phyloP scores from a whole-genome alignment of 1,140 invertebrate genomes.

The Rhopalosiphum padi region DNA sequence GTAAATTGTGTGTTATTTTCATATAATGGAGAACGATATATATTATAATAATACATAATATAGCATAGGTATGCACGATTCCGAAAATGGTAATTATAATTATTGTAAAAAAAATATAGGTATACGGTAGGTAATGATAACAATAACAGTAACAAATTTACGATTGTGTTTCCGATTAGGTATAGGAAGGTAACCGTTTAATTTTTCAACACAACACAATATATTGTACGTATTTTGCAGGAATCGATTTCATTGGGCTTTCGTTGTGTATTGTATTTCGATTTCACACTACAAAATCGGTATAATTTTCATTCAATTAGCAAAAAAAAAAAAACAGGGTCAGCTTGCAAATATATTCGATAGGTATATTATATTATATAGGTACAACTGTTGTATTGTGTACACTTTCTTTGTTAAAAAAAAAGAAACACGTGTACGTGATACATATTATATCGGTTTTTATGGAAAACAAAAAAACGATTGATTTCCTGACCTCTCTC shows the following conservation, averaged over 20 bases:
- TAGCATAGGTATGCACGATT: no score
- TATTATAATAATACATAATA: no score
- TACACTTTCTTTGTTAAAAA: constrained; percentile 8
- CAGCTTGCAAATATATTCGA: background rate
- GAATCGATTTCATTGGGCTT: constrained; percentile 17
- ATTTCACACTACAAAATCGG: constrained; percentile 35
- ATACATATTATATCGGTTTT: background rate
- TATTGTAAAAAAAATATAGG: no score
- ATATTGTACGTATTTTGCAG: background rate
- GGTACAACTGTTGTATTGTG: background rate
- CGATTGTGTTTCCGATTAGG: background rate
- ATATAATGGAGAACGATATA: no score
- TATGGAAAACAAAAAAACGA: background rate
- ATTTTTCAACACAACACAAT: background rate
- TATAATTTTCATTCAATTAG: constrained; percentile 22
- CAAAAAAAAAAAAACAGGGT: constrained; percentile 18
- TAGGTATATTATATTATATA: background rate
- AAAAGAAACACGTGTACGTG: constrained; percentile 20
- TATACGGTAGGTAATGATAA: background rate
- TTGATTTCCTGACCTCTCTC: background rate
- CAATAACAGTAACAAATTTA: background rate
- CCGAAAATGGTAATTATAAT: no score
- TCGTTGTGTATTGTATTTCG: constrained; percentile 31
- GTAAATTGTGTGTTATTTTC: no score
- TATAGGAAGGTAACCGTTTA: background rate